Evolutionary conservation across 2,797 vertebrate species (phyloP), one percentile per base, ranked within the genome.

Genomic region (Cynodonichthys magdalenae): DNA sequence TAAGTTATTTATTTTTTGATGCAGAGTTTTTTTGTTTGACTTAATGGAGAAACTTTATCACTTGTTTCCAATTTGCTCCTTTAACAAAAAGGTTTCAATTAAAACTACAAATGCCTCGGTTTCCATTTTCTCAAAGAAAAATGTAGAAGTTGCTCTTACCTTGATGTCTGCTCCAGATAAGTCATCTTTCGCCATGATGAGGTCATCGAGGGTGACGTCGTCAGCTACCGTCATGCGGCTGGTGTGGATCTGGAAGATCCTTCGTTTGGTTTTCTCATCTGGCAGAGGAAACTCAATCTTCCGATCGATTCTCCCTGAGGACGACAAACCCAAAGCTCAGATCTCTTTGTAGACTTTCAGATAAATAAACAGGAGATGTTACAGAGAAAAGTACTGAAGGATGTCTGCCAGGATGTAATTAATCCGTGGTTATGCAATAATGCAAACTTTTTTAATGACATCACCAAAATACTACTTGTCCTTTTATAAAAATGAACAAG

Each of bases 181-280:
- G 85, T 99, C 97, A 12, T 99, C 97, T 84, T 99, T 99, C 17
- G 97, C 96, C 93, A 99, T 92, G 48, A 99, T 99, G 71, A 99
- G 82, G 71, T 99, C 96, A 18, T 99, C 98, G 10, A 99, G 90
- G 24, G 95, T 97, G 54, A 99, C 96, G 0, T 98, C 97, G 15
- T 94, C 94, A 0, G 97, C 94, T 59, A 99, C 54, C 0, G 96
- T 99, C 97, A 99, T 99, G 69, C 97, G 94, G 77, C 96, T 99
- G 0, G 98, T 99, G 89, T 99, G 98, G 81, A 99, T 99, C 89
- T 97, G 95, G 75, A 99, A 99, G 86, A 99, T 99, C 59, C 96
- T 93, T 55, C 96, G 94, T 84, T 99, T 99, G 0, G 98, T 99
- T 80, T 99, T 99, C 53, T 99, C 97, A 7, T 99, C 97, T 0